These are phyloP conservation scores for Vimba vimba DNA, from an alignment of 2,113 vertebrate genomes.

Conservation along the genomic window DNA sequence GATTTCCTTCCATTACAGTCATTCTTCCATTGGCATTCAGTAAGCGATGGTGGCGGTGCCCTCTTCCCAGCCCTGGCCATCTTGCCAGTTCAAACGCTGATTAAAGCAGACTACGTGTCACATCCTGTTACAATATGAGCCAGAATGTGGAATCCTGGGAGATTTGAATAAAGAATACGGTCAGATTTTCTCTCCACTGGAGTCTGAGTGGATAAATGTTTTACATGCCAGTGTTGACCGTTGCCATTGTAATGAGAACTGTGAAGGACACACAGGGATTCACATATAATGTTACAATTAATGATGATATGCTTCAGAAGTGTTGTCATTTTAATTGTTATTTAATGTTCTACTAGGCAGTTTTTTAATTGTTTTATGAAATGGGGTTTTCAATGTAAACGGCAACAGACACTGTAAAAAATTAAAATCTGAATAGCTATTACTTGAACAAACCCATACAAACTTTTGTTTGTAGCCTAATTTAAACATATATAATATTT, in stretches of 20 bases:
- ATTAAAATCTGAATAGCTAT: neutral
- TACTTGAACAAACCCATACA: no score
- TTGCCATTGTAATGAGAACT: constrained; percentile 44
- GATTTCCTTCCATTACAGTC: neutral
- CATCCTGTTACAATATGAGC: constrained; percentile 85
- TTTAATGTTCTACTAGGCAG: constrained; percentile 4
- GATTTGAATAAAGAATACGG: constrained; percentile 65
- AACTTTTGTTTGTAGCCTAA: neutral
- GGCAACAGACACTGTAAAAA: neutral
- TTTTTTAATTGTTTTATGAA: neutral
- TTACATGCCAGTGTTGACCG: constrained; percentile 29
- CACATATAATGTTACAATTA: constrained; percentile 14
- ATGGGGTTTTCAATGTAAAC: neutral
- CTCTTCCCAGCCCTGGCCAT: constrained; percentile 23
- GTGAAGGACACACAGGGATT: constrained; percentile 1
- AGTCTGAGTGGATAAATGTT: constrained; percentile 3
- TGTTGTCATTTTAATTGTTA: constrained; percentile 43
- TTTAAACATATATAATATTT: neutral
- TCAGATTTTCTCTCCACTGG: constrained; percentile 44
- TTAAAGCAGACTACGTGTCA: constrained; percentile 87
- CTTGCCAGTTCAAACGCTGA: constrained; percentile 46
- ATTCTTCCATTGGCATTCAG: neutral
- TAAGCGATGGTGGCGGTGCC: constrained; percentile 20
- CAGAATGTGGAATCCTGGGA: constrained; percentile 76
- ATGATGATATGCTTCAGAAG: constrained; percentile 2